Conservation (phyloP, 2,113 vertebrate species). For the Penelope pileata region DNA sequence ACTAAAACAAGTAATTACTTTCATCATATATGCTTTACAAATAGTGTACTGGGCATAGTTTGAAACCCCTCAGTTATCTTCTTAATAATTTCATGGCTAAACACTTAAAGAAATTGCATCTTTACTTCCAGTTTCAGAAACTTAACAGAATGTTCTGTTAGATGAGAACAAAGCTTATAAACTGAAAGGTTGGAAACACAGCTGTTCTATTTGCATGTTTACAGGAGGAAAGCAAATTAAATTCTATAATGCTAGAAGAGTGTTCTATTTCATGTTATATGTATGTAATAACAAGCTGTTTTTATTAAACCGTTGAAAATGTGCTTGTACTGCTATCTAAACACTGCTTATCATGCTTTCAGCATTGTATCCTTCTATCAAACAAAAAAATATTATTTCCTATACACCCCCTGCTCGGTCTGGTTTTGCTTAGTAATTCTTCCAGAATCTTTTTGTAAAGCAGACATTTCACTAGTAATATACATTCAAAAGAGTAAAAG, state of each 20-base stretch:
- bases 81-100: constrained; percentile 20
- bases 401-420: constrained; percentile 11
- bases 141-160: constrained; percentile 45
- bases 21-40: constrained; percentile 5
- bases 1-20: neutral
- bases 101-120: constrained; percentile 33
- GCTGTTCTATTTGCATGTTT: constrained; percentile 39
- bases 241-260: neutral
- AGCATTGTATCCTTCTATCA: neutral
- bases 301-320: constrained; percentile 66
- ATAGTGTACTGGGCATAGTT: neutral
- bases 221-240: constrained; percentile 49
- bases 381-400: constrained; percentile 43
- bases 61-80: constrained; percentile 11
- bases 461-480: neutral
- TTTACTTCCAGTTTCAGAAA: constrained; percentile 29
- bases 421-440: constrained; percentile 29
- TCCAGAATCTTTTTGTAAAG: neutral
- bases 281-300: constrained; percentile 22
- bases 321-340: constrained; percentile 51
- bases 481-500: neutral
- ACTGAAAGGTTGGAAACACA: constrained; percentile 50
- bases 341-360: constrained; percentile 46
- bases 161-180: constrained; percentile 36
- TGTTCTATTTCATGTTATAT: constrained; percentile 42